Conservation (phyloP, 2,888 invertebrate species). For the Dioctria linearis region DNA sequence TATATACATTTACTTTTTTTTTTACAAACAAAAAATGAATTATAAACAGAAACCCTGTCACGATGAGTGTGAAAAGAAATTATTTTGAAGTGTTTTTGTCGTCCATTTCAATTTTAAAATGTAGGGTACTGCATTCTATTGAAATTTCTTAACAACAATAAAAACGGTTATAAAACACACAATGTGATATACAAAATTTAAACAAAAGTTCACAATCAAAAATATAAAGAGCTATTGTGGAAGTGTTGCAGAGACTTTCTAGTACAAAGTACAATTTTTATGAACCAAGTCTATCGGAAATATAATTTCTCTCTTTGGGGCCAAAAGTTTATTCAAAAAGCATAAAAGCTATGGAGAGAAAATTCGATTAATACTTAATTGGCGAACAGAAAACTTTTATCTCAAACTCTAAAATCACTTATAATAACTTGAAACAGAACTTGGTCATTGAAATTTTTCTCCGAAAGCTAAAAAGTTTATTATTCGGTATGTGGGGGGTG, state of each 20-base stretch:
- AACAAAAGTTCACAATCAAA: not conserved
- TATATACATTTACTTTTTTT: too few species aligned
- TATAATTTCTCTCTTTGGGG: not conserved
- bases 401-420: constrained; percentile 22
- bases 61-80: not conserved
- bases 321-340: constrained; percentile 20
- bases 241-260: not conserved
- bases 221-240: not conserved
- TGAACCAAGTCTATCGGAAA: not conserved
- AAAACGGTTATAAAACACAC: not conserved
- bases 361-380: constrained; percentile 30
- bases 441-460: constrained; percentile 12
- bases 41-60: constrained; percentile 1
- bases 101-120: not conserved
- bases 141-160: not conserved
- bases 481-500: not conserved
- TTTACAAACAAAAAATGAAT: not conserved
- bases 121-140: not conserved
- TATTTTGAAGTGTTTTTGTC: not conserved
- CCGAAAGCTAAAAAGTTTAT: not conserved
- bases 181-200: not conserved
- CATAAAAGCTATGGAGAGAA: not conserved
- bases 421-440: constrained; percentile 8
- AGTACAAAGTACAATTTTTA: not conserved
- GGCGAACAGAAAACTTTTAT: constrained; percentile 17